These are phyloP conservation scores for Hydrolagus colliei DNA, from an alignment of 2,797 vertebrate genomes.

Conservation along the genomic window DNA sequence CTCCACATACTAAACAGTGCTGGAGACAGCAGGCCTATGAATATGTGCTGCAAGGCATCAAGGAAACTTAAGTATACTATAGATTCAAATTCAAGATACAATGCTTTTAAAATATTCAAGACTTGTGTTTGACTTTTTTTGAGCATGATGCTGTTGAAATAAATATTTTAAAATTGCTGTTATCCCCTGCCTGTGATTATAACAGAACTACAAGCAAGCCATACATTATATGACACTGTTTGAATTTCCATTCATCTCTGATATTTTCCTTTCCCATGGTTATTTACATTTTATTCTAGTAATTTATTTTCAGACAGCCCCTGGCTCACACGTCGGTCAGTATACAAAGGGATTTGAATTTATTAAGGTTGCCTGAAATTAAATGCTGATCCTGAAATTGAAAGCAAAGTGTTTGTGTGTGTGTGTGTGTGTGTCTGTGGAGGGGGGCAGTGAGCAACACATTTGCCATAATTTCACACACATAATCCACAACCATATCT, in stretches of 20 bases:
- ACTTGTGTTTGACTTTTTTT: constrained; percentile 16
- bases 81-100: not conserved
- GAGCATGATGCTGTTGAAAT: not conserved
- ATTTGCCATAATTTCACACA: too few relatives aligned
- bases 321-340: not conserved
- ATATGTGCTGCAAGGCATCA: too few relatives aligned
- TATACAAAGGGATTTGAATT: not conserved
- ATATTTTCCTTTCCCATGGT: not conserved
- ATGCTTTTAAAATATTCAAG: constrained; percentile 16
- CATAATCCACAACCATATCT: too few relatives aligned
- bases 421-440: too few relatives aligned
- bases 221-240: not conserved
- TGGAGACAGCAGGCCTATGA: not conserved
- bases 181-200: not conserved
- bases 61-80: not conserved
- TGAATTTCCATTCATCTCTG: not conserved
- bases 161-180: constrained; percentile 21
- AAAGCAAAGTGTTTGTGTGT: too few relatives aligned
- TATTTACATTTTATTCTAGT: constrained; percentile 19
- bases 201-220: constrained; percentile 15
- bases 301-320: not conserved
- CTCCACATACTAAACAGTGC: not conserved
- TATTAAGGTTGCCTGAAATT: not conserved
- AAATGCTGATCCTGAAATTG: not conserved
- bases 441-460: too few relatives aligned